phyloP scores from a whole-genome alignment of 2,797 vertebrate genomes.

The Artibeus jamaicensis region DNA sequence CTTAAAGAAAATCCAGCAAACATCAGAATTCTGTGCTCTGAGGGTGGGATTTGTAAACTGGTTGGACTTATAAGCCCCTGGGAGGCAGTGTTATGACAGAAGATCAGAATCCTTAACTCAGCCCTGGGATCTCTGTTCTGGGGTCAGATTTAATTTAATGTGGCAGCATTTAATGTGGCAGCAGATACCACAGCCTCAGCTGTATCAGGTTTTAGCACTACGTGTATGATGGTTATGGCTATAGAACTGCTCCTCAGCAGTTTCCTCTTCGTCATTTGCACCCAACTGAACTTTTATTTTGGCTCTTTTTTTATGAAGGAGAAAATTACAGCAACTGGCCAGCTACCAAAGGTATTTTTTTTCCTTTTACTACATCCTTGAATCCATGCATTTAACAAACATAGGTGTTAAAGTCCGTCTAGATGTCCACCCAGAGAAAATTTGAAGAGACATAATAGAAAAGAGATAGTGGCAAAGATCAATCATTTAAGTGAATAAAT shows the following conservation, averaged over 20 bases:
- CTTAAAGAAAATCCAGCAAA: background rate
- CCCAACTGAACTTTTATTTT: background rate
- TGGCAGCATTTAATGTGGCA: background rate
- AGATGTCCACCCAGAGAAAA: background rate
- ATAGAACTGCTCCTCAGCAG: background rate
- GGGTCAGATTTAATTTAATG: background rate
- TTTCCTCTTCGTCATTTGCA: background rate
- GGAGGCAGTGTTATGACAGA: background rate
- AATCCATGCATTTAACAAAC: background rate
- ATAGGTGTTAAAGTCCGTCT: background rate
- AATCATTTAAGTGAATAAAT: background rate
- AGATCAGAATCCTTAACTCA: background rate
- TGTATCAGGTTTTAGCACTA: background rate
- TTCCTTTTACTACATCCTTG: background rate
- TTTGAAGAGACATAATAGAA: background rate
- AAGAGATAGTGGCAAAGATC: background rate
- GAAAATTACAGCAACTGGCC: background rate
- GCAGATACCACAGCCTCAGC: background rate
- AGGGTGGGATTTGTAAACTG: background rate
- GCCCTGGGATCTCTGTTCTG: background rate
- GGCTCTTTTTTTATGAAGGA: background rate
- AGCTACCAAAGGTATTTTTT: background rate
- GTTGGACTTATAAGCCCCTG: background rate
- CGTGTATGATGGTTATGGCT: background rate
- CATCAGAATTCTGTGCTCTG: background rate